Conservation (phyloP, 2,113 vertebrate species). For the Ictalurus punctatus region DNA sequence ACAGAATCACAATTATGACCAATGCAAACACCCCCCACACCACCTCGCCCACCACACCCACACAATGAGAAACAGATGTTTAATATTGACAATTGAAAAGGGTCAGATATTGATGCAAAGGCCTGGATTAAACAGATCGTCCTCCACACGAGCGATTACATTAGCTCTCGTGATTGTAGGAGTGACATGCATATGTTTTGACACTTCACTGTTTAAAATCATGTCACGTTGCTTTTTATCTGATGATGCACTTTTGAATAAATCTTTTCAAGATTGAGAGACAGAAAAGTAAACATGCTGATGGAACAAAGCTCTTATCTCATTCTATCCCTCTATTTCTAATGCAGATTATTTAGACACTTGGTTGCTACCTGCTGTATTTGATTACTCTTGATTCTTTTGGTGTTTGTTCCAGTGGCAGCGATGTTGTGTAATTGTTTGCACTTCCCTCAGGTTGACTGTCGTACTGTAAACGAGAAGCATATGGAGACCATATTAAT, state of each 20-base stretch:
- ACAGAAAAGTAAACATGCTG: constrained; percentile 8
- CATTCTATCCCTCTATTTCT: neutral
- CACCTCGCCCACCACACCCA: neutral
- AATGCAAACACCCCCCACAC: neutral
- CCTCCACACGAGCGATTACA: neutral
- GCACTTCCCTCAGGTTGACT: too few relatives aligned
- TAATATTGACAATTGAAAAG: constrained; percentile 41
- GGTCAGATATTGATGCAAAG: constrained; percentile 20
- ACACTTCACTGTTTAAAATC: neutral
- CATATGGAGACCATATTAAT: neutral
- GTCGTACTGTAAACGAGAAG: neutral
- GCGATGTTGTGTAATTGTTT: neutral
- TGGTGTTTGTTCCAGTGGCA: neutral
- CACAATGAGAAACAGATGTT: constrained; percentile 39
- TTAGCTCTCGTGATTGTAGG: neutral
- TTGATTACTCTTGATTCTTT: neutral
- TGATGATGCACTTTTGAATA: neutral
- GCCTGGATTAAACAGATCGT: neutral
- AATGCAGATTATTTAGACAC: neutral
- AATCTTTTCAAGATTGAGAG: neutral
- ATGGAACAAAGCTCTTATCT: constrained; percentile 15
- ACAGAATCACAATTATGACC: neutral
- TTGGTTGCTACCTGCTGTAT: constrained; percentile 3
- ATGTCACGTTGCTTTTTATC: neutral
- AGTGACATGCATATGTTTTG: neutral